Conservation (phyloP, 1,140 invertebrate species). For the Lithobius niger region DNA sequence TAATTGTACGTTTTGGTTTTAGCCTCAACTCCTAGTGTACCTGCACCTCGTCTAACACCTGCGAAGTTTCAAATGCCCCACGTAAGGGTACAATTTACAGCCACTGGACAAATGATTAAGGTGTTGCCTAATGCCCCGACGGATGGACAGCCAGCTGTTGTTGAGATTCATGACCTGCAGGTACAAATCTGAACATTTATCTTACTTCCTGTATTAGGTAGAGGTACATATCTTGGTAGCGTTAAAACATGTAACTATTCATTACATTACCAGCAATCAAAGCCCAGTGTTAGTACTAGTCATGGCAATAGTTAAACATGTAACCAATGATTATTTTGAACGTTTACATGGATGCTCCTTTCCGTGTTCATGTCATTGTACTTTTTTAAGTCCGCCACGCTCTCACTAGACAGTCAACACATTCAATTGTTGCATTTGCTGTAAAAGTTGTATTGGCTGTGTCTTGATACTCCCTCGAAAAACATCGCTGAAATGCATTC, state of each 20-base stretch:
- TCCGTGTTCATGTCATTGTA: not conserved
- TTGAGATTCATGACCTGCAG: constrained; percentile 53
- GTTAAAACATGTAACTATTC: not conserved
- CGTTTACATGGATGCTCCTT: not conserved
- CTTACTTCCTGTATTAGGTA: no score
- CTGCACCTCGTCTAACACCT: constrained; percentile 57
- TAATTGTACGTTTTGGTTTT: not conserved
- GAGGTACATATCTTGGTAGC: not conserved
- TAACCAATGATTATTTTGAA: not conserved
- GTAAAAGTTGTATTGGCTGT: no score
- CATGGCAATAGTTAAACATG: not conserved
- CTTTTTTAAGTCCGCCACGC: no score
- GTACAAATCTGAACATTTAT: constrained; percentile 17
- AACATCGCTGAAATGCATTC: no score
- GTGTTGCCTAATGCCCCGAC: constrained; percentile 54
- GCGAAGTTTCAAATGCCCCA: constrained; percentile 64
- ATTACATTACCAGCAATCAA: not conserved
- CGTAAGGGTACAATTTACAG: constrained; percentile 43
- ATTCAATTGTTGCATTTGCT: no score
- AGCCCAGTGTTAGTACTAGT: not conserved
- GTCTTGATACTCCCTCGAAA: no score
- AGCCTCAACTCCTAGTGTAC: constrained; percentile 2
- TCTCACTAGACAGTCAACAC: no score
- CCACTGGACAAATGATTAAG: constrained; percentile 51
- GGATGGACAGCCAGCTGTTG: constrained; percentile 54